Conservation (phyloP, 2,797 vertebrate genomes). For the Acanthornis magna region DNA sequence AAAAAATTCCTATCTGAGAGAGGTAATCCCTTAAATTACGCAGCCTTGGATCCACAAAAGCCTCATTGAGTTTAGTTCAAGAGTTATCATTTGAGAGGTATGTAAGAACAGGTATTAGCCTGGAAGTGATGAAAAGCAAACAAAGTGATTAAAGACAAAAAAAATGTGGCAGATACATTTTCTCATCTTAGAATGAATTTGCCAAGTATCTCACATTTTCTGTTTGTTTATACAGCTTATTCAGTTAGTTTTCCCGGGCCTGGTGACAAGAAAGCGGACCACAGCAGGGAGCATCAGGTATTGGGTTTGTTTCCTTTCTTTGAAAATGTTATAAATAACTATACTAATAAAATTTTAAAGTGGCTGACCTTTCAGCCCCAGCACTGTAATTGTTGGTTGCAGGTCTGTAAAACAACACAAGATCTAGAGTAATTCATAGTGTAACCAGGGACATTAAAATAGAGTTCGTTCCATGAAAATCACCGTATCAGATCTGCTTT, state of each 20-base stretch:
- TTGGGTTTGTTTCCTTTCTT: not conserved
- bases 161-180: not conserved
- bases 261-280: constrained; percentile 69
- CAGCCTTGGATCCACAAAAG: rapidly evolving
- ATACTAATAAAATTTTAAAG: not conserved
- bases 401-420: not conserved
- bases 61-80: not conserved
- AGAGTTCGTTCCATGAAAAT: not conserved
- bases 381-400: not conserved
- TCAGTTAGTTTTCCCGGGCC: constrained; percentile 64
- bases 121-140: not conserved
- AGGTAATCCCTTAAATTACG: not conserved
- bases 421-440: not conserved
- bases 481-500: not conserved
- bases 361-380: not conserved
- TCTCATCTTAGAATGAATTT: not conserved
- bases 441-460: not conserved
- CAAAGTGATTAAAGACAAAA: not conserved
- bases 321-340: not conserved
- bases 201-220: not conserved
- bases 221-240: constrained; percentile 51
- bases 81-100: not conserved
- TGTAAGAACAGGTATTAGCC: not conserved
- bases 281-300: constrained; percentile 69
- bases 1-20: not conserved